Percentiles rank a stretch among this genome's conserved stretches.
These are phyloP conservation scores for Ceyx melanurus DNA, from an alignment of 2,113 vertebrate species.

Conservation along the genomic window DNA sequence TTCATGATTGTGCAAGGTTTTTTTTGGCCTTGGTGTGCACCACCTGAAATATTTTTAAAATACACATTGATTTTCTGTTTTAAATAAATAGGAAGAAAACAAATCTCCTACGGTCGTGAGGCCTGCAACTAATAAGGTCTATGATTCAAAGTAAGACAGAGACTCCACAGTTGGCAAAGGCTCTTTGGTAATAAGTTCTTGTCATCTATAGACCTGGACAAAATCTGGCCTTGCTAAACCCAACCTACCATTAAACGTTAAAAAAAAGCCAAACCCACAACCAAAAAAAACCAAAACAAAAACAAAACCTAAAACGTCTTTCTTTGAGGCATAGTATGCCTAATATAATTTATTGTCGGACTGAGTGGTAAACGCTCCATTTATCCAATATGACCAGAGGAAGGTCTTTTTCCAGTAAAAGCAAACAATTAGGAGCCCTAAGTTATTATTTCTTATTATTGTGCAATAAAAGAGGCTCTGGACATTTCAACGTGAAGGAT, in stretches of 20 bases:
- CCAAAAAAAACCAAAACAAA: no score
- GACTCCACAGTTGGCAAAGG: not conserved
- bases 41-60: slow-evolving; percentile 6
- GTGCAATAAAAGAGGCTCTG: slow-evolving; percentile 14
- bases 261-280: no score
- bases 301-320: no score
- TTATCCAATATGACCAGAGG: not conserved
- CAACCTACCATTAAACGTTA: not conserved
- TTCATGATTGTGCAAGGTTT: not conserved
- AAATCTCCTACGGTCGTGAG: not conserved
- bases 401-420: slow-evolving; percentile 5
- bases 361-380: not conserved
- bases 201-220: not conserved
- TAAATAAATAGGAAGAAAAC: slow-evolving; percentile 1
- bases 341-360: not conserved
- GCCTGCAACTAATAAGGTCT: not conserved
- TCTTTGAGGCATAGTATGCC: not conserved
- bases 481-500: not conserved
- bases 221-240: not conserved
- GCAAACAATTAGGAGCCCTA: not conserved
- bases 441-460: slow-evolving; percentile 56
- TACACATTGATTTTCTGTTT: not conserved
- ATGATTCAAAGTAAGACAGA: not conserved
- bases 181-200: not conserved
- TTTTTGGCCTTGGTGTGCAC: not conserved